Percentiles rank a stretch among this genome's conserved stretches.
phyloP scores from a whole-genome alignment of 2,888 invertebrate genomes.

The Linnaemya tessellans region DNA sequence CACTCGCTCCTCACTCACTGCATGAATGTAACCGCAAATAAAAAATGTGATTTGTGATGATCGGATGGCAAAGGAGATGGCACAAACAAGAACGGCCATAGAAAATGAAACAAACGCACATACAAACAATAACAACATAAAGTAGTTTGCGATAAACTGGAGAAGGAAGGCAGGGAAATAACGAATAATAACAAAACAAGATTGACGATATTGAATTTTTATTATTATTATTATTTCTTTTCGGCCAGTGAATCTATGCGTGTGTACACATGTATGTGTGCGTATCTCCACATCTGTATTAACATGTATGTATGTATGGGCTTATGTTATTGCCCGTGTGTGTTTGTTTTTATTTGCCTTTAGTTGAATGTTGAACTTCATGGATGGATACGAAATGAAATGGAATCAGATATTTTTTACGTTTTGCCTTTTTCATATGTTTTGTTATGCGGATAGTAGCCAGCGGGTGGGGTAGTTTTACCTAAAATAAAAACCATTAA shows the following conservation, averaged over 20 bases:
- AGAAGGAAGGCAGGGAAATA: slow-evolving; percentile 58
- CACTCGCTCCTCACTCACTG: background rate
- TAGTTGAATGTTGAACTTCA: slow-evolving; percentile 64
- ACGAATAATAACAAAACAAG: slow-evolving; percentile 60
- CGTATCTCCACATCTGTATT: too few relatives aligned
- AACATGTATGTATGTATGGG: too few relatives aligned
- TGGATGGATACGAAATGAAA: slow-evolving; percentile 61
- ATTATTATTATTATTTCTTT: background rate
- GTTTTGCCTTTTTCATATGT: slow-evolving; percentile 40
- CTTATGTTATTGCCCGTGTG: background rate
- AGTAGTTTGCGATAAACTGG: slow-evolving; percentile 35
- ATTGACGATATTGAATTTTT: slow-evolving; percentile 50
- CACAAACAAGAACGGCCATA: slow-evolving; percentile 53
- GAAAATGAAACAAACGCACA: slow-evolving; percentile 28
- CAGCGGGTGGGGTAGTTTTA: slow-evolving; percentile 68
- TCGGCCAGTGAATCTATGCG: slow-evolving; percentile 7
- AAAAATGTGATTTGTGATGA: slow-evolving; percentile 32
- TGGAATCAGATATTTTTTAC: slow-evolving; percentile 24
- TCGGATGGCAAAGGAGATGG: slow-evolving; percentile 55
- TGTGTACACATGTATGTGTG: background rate
- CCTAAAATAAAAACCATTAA: slow-evolving; percentile 6
- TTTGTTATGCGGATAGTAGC: slow-evolving; percentile 10
- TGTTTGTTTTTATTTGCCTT: slow-evolving; percentile 28
- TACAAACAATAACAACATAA: slow-evolving; percentile 44
- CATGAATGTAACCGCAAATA: background rate